These are phyloP conservation scores for Blastomussa wellsi DNA, from an alignment of 92 coral and sea anemone species.

Conservation along the genomic window DNA sequence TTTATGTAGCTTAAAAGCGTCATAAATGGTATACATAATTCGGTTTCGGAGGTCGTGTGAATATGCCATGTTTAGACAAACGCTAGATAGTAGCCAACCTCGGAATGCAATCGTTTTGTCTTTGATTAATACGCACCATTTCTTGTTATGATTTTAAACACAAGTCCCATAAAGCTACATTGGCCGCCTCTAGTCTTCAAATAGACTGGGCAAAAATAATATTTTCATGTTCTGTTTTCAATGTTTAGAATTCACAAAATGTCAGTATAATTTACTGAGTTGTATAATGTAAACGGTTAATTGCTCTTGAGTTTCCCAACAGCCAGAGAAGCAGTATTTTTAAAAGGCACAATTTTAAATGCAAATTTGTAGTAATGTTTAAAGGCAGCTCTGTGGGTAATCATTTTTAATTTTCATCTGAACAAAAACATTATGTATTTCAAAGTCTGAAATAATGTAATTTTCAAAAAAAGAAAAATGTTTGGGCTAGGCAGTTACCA, in stretches of 20 bases:
- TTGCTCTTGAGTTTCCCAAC: neutral
- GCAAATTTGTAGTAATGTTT: neutral
- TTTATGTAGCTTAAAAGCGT: neutral
- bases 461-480: neutral
- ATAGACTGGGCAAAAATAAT: neutral
- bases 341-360: neutral
- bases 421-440: neutral
- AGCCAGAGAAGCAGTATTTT: neutral
- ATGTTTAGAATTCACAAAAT: neutral
- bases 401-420: neutral
- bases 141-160: conserved; percentile 10
- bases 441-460: neutral
- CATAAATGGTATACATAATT: neutral
- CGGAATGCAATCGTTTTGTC: neutral
- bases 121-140: neutral
- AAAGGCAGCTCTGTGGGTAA: neutral
- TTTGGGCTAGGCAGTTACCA: neutral
- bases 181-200: neutral
- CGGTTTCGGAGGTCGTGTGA: neutral
- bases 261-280: too few species aligned
- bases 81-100: neutral
- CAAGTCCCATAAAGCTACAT: neutral
- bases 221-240: neutral
- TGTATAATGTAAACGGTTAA: too few species aligned
- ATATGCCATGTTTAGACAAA: neutral